phyloP scores from a whole-genome alignment of 2,888 invertebrate genomes.

The Resseliella maxima region DNA sequence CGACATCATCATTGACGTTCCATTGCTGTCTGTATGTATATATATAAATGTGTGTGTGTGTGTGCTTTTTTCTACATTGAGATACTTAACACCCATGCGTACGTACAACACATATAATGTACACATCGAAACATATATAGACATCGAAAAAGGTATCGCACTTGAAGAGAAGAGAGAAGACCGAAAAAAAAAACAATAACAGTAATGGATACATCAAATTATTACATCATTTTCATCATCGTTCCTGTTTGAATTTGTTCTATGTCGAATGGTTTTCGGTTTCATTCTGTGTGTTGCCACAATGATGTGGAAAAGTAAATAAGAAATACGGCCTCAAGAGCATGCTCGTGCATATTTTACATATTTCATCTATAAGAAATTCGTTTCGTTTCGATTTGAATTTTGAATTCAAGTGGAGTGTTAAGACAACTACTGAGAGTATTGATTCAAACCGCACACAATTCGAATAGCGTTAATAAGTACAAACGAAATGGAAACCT shows the following conservation, averaged over 20 bases:
- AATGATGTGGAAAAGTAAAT: not conserved
- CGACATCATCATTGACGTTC: not conserved
- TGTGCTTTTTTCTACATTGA: not conserved
- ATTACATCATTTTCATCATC: constrained; percentile 51
- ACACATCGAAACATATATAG: not conserved
- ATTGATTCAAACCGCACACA: constrained; percentile 36
- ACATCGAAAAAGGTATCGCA: constrained; percentile 19
- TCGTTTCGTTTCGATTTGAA: too few relatives aligned
- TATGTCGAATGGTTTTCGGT: not conserved
- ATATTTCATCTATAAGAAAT: not conserved
- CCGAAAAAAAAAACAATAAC: too few relatives aligned
- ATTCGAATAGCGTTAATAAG: constrained; percentile 33
- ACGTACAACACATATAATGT: not conserved
- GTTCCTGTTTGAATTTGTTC: not conserved
- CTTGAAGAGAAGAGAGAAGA: too few relatives aligned
- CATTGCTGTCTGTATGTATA: not conserved
- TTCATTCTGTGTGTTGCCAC: not conserved
- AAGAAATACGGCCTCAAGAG: not conserved
- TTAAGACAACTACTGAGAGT: not conserved
- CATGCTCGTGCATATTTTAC: constrained; percentile 6
- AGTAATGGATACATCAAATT: constrained; percentile 44
- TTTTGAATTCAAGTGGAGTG: not conserved
- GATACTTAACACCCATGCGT: constrained; percentile 1
- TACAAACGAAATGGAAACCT: constrained; percentile 31
- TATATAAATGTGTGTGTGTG: too few relatives aligned